Evolutionary conservation across 2,797 vertebrate species (phyloP).

Genomic region (Platyrinchus mystaceus): DNA sequence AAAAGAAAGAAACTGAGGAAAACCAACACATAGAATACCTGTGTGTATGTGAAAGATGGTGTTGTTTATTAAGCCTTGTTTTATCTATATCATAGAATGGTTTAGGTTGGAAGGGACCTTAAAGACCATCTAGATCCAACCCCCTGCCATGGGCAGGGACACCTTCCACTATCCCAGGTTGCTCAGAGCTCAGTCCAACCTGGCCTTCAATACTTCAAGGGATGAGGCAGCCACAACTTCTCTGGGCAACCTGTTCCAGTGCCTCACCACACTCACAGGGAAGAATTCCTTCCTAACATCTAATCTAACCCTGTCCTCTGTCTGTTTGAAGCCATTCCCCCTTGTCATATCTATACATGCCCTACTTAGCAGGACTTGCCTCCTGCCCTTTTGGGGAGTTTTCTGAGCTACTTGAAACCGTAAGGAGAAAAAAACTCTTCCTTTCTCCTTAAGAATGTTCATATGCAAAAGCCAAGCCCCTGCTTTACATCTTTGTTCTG

Average conservation of each 20-base stretch:
- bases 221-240: not conserved
- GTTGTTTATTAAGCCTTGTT: not conserved
- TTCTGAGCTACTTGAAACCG: not conserved
- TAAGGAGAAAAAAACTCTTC: not conserved
- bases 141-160: not conserved
- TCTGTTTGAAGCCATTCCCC: not conserved
- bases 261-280: fast-evolving
- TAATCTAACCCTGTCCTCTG: not conserved
- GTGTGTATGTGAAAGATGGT: not conserved
- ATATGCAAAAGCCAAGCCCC: not conserved
- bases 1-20: not conserved
- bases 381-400: not conserved
- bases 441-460: not conserved
- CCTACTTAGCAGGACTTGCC: not conserved
- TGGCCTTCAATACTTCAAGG: not conserved
- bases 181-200: not conserved
- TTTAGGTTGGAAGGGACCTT: not conserved
- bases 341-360: not conserved
- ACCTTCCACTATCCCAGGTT: fast-evolving
- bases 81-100: not conserved
- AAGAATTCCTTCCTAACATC: not conserved
- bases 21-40: not conserved
- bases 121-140: not conserved
- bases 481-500: not conserved
- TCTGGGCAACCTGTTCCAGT: not conserved